Evolutionary conservation across 2,113 vertebrate genomes (phyloP).

Genomic region (Clupea harengus): DNA sequence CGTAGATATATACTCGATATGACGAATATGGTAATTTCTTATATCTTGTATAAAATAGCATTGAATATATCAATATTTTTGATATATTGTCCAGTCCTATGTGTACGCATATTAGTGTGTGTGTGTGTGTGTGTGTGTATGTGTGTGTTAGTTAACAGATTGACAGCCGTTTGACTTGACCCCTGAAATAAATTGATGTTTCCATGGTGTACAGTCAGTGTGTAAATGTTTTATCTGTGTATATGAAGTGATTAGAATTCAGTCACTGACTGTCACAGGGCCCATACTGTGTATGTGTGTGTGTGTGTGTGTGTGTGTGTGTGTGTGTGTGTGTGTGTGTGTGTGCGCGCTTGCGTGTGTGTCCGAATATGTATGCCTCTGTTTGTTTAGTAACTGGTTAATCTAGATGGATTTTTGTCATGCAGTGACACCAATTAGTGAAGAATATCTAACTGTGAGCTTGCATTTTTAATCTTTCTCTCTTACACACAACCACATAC

Average conservation of each 20-base stretch:
- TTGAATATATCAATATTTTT: too few species aligned
- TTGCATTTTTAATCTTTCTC: conserved; percentile 11
- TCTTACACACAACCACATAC: not conserved
- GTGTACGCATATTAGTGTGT: not conserved
- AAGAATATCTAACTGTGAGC: conserved; percentile 1
- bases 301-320: conserved; percentile 11
- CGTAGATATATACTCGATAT: too few species aligned
- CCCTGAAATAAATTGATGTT: not conserved
- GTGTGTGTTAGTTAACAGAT: not conserved
- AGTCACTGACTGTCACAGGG: not conserved
- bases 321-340: conserved; percentile 5
- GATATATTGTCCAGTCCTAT: too few species aligned
- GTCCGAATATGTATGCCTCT: not conserved
- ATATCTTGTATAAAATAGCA: too few species aligned
- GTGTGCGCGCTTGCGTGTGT: not conserved
- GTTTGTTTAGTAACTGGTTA: not conserved
- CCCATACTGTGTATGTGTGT: conserved; percentile 2
- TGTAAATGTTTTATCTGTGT: not conserved
- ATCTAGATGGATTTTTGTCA: conserved; percentile 15
- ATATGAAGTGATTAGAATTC: not conserved
- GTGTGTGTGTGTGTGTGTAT: not conserved
- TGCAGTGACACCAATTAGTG: not conserved
- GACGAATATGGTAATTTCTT: too few species aligned
- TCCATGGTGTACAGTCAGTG: not conserved
- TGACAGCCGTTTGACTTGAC: not conserved